Conservation (phyloP, 2,113 vertebrate genomes). For the Sebastes fasciatus region DNA sequence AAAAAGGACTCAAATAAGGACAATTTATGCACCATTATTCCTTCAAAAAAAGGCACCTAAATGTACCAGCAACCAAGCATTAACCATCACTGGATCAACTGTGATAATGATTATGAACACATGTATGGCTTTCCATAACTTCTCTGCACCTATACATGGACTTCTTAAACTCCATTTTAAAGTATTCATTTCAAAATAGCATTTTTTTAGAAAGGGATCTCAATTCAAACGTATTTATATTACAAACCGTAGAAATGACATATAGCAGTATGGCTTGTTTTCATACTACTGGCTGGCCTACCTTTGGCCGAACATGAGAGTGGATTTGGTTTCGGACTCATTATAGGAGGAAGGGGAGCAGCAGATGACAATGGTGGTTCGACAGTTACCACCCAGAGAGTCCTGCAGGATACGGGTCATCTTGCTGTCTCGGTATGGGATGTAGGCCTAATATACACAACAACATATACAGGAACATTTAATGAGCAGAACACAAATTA, state of each 20-base stretch:
- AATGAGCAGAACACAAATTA: not conserved
- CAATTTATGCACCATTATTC: not conserved
- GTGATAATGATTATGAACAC: not conserved
- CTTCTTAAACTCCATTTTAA: not conserved
- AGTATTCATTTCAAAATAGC: no score
- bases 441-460: slow-evolving; percentile 85
- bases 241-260: not conserved
- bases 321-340: slow-evolving; percentile 95
- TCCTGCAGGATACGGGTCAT: slow-evolving; percentile 99
- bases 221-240: not conserved
- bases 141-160: not conserved
- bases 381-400: slow-evolving; percentile 95
- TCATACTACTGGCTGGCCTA: slow-evolving; percentile 45
- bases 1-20: not conserved
- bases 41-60: not conserved
- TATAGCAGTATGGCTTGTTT: not conserved
- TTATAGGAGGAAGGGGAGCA: slow-evolving; percentile 97
- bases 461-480: not conserved
- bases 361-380: slow-evolving; percentile 98
- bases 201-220: not conserved
- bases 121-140: not conserved
- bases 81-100: not conserved
- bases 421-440: slow-evolving; percentile 98
- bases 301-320: slow-evolving; percentile 96
- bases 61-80: not conserved